Conservation (phyloP, 2,797 vertebrate species). For the Muscicapa striata region DNA sequence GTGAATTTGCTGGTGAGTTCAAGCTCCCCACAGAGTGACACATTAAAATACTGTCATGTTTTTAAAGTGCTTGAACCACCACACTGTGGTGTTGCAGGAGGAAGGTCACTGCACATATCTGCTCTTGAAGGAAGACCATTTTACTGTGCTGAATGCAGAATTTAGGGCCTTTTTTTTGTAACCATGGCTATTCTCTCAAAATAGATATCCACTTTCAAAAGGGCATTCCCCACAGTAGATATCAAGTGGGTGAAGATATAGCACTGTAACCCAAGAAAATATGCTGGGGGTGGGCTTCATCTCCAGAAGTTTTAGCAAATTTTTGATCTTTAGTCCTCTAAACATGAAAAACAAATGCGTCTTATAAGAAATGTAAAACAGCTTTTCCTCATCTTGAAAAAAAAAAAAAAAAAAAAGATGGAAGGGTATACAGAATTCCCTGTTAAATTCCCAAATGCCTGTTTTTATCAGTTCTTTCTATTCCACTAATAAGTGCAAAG, state of each 20-base stretch:
- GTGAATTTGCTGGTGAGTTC: neutral
- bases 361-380: neutral
- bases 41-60: neutral
- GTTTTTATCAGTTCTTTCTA: neutral
- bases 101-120: neutral
- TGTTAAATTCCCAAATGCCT: neutral
- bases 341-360: neutral
- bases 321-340: conserved; percentile 33
- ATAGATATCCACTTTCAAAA: conserved; percentile 40
- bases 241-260: conserved; percentile 34
- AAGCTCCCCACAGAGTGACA: neutral
- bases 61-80: neutral
- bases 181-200: conserved; percentile 49
- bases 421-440: neutral
- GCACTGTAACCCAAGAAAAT: conserved; percentile 11
- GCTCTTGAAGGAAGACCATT: neutral
- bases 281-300: neutral
- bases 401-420: neutral
- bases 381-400: neutral
- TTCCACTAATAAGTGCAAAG: neutral
- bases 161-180: conserved; percentile 41
- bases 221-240: conserved; percentile 24
- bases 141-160: conserved; percentile 4
- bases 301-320: conserved; percentile 17
- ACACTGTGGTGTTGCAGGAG: neutral